Conservation (phyloP, 2,797 vertebrate genomes). For the Siniperca obscura region DNA sequence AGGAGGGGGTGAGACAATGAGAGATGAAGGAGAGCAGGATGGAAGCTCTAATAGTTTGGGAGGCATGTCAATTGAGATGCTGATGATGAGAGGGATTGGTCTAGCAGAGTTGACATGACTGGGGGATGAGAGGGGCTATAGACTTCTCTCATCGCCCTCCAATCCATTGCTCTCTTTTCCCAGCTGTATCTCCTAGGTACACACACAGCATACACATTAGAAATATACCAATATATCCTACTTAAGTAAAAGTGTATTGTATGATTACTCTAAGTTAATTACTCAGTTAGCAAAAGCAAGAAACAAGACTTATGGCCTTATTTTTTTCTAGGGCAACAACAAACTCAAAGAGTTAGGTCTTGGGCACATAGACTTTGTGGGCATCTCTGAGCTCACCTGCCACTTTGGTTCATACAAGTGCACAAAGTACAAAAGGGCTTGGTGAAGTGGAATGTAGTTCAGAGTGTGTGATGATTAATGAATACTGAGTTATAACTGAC, state of each 20-base stretch:
- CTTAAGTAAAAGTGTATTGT: not conserved
- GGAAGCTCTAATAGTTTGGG: constrained; percentile 39
- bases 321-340: not conserved
- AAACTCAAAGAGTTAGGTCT: not conserved
- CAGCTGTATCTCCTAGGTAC: not conserved
- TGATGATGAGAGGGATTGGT: constrained; percentile 55
- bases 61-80: constrained; percentile 40
- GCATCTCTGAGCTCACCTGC: not conserved
- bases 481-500: not conserved
- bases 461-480: not conserved
- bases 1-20: constrained; percentile 26
- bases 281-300: not conserved
- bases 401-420: too few species aligned
- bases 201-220: not conserved
- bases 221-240: not conserved
- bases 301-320: not conserved
- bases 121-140: not conserved
- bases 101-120: constrained; percentile 47
- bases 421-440: not conserved
- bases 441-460: not conserved
- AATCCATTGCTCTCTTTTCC: not conserved
- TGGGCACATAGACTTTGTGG: not conserved
- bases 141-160: not conserved
- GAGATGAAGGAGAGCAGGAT: not conserved
- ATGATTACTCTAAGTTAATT: not conserved